phyloP scores from a whole-genome alignment of 64 coral and sea anemone species.

The Montipora sp. region DNA sequence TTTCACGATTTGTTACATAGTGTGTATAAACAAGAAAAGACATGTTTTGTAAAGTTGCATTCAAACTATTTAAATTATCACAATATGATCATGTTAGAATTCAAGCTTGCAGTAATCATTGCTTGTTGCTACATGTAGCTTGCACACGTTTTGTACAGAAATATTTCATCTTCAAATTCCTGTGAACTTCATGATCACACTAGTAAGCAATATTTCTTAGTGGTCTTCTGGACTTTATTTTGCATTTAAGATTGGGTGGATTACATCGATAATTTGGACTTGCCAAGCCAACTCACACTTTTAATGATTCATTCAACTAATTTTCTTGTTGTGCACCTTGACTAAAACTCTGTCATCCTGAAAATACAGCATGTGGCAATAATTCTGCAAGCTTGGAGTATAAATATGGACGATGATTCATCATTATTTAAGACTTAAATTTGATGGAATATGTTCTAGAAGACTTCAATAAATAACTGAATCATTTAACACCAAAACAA shows the following conservation, averaged over 20 bases:
- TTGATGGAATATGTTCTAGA: not conserved
- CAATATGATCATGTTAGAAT: not conserved
- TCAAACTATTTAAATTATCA: constrained; percentile 30
- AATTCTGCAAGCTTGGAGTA: constrained; percentile 23
- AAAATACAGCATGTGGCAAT: not conserved
- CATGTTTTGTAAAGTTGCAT: constrained; percentile 18
- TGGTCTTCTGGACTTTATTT: too few relatives aligned
- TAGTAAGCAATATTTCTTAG: too few relatives aligned
- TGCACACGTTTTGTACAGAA: not conserved
- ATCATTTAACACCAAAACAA: not conserved
- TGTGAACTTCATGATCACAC: too few relatives aligned
- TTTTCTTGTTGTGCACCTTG: not conserved
- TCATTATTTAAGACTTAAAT: constrained; percentile 39
- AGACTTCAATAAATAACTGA: constrained; percentile 19
- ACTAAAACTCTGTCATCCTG: not conserved
- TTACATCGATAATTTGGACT: too few relatives aligned
- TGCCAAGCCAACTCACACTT: too few relatives aligned
- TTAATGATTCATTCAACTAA: too few relatives aligned
- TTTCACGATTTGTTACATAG: constrained; percentile 10
- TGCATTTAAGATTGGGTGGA: too few relatives aligned
- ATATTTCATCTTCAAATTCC: not conserved
- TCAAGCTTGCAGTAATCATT: not conserved
- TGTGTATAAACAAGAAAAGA: constrained; percentile 11
- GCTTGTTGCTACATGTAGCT: not conserved
- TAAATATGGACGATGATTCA: constrained; percentile 21